Conservation (phyloP, 2,797 vertebrate genomes). For the Oreonectes daqikongensis region DNA sequence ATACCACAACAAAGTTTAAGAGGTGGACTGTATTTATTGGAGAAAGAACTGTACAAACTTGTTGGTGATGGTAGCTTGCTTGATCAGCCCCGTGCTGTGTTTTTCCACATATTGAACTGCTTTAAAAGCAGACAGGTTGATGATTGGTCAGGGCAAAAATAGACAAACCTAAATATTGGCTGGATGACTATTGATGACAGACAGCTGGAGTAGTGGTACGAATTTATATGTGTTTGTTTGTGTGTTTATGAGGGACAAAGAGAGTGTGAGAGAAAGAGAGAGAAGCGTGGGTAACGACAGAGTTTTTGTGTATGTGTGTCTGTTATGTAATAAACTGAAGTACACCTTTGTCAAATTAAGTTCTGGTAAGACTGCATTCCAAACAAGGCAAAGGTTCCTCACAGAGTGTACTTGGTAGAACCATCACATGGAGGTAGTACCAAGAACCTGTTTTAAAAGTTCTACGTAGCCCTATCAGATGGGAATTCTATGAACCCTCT, state of each 20-base stretch:
- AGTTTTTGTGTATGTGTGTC: neutral
- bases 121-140: neutral
- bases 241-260: slow-evolving; percentile 6
- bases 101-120: neutral
- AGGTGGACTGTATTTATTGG: slow-evolving; percentile 2
- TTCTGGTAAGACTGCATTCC: slow-evolving; percentile 27
- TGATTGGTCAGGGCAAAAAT: slow-evolving; percentile 4
- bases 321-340: slow-evolving; percentile 29
- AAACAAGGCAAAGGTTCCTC: slow-evolving; percentile 37
- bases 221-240: neutral
- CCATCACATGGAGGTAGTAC: neutral
- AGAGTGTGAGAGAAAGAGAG: neutral
- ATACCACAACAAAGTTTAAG: slow-evolving; percentile 6
- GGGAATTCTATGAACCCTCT: slow-evolving; percentile 17
- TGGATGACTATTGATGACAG: neutral
- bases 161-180: neutral
- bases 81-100: neutral
- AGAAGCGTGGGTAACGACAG: neutral
- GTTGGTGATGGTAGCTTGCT: neutral
- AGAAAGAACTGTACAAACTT: slow-evolving; percentile 12
- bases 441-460: too few species aligned
- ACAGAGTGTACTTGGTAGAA: neutral
- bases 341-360: slow-evolving; percentile 20
- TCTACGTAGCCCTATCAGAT: too few species aligned
- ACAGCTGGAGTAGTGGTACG: neutral